Evolutionary conservation across 2,113 vertebrate species (phyloP).

Genomic region (Scatophagus argus): DNA sequence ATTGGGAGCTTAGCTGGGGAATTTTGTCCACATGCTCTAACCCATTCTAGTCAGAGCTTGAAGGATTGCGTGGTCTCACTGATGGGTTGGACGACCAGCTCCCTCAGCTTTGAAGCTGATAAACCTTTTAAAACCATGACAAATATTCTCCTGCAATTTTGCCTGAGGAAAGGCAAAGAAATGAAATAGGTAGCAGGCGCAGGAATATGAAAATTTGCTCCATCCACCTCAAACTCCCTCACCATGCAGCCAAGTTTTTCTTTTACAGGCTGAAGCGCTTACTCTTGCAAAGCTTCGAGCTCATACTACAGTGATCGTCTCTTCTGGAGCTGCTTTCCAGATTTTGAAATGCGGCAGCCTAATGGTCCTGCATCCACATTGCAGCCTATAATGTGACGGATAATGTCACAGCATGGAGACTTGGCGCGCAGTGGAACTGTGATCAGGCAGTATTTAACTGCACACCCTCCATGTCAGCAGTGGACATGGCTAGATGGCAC

Average conservation of each 20-base stretch:
- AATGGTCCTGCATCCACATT: slow-evolving; percentile 20
- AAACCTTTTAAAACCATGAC: slow-evolving; percentile 86
- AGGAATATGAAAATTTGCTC: slow-evolving; percentile 62
- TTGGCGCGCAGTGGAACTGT: slow-evolving; percentile 9
- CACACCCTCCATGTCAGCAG: slow-evolving; percentile 66
- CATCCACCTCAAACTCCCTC: slow-evolving; percentile 43
- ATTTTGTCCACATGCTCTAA: slow-evolving; percentile 75
- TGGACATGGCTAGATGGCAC: slow-evolving; percentile 71
- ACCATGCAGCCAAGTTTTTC: slow-evolving; percentile 28
- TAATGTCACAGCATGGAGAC: slow-evolving; percentile 24
- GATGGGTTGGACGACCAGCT: slow-evolving; percentile 74
- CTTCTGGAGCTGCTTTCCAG: neutral
- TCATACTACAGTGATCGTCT: slow-evolving; percentile 22
- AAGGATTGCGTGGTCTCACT: slow-evolving; percentile 77
- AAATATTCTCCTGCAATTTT: slow-evolving; percentile 78
- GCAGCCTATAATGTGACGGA: slow-evolving; percentile 24
- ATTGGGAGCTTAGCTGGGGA: slow-evolving; percentile 73
- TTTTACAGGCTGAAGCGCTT: slow-evolving; percentile 19
- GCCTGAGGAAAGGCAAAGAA: slow-evolving; percentile 72
- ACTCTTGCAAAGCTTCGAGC: slow-evolving; percentile 18
- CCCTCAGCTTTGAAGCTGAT: slow-evolving; percentile 83
- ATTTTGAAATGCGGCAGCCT: slow-evolving; percentile 25
- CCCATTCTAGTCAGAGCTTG: slow-evolving; percentile 75
- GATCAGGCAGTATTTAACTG: slow-evolving; percentile 58
- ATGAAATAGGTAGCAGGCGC: slow-evolving; percentile 68